These are phyloP conservation scores for Sebastes trivittatus DNA, from an alignment of 2,797 vertebrate genomes.

Conservation along the genomic window DNA sequence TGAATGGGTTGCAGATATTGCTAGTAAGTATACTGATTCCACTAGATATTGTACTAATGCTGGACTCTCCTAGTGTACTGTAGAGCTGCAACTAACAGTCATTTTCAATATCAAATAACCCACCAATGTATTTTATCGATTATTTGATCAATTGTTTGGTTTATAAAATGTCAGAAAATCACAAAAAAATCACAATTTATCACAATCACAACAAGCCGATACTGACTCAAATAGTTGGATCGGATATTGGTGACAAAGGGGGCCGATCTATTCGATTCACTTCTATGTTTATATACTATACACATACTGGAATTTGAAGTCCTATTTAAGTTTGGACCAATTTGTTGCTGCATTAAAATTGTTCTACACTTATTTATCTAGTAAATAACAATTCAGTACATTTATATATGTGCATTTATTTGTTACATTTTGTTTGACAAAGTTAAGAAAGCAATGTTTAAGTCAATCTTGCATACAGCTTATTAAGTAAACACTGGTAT, in stretches of 20 bases:
- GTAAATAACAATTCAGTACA: too few relatives aligned
- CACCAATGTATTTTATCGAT: neutral
- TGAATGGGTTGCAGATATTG: neutral
- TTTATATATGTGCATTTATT: rapidly evolving
- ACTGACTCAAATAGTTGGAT: too few relatives aligned
- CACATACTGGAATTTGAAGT: too few relatives aligned
- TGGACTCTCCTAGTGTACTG: neutral
- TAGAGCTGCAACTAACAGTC: neutral
- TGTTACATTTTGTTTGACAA: too few relatives aligned
- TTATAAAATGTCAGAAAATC: neutral
- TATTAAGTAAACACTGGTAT: too few relatives aligned
- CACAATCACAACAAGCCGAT: too few relatives aligned
- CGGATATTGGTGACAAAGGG: too few relatives aligned
- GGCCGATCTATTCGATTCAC: rapidly evolving
- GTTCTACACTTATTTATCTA: too few relatives aligned
- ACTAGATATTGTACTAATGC: neutral
- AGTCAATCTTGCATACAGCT: too few relatives aligned
- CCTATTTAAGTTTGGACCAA: too few relatives aligned
- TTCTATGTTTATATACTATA: too few relatives aligned
- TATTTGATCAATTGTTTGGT: neutral
- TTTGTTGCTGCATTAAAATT: too few relatives aligned
- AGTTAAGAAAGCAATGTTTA: neutral
- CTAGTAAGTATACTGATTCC: neutral
- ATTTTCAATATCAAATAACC: neutral
- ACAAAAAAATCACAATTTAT: neutral